Conservation (phyloP, 2,797 vertebrate genomes). For the Acrocephalus scirpaceus region DNA sequence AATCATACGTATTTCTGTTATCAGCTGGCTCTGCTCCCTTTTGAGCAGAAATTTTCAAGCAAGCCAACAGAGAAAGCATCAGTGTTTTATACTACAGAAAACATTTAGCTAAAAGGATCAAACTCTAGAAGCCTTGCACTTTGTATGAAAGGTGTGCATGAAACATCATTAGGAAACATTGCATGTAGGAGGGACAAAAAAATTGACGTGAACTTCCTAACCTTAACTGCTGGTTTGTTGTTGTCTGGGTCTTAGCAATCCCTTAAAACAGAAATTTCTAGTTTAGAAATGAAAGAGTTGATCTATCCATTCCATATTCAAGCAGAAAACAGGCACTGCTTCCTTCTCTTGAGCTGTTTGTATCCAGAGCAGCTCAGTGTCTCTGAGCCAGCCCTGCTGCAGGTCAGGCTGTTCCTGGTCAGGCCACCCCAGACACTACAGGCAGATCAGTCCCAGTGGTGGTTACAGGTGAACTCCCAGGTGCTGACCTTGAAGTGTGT, state of each 20-base stretch:
- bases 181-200: neutral
- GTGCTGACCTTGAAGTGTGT: neutral
- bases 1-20: neutral
- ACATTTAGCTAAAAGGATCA: neutral
- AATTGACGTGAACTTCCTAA: neutral
- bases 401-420: neutral
- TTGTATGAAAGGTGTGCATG: neutral
- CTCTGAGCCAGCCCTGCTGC: neutral
- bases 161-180: neutral
- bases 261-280: neutral
- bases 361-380: neutral
- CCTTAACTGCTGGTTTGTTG: neutral
- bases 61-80: neutral
- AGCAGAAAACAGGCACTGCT: accelerated
- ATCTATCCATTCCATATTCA: neutral
- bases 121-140: neutral
- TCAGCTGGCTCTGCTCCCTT: constrained; percentile 20
- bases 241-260: neutral
- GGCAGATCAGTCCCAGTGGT: neutral
- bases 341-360: neutral
- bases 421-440: neutral
- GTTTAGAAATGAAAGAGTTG: neutral
- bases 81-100: neutral
- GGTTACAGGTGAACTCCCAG: neutral
- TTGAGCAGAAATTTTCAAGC: neutral